Percentiles rank a stretch among this genome's conserved stretches.
Evolutionary conservation across 2,888 invertebrate species (phyloP).

Genomic region (Dendrolimus pini): DNA sequence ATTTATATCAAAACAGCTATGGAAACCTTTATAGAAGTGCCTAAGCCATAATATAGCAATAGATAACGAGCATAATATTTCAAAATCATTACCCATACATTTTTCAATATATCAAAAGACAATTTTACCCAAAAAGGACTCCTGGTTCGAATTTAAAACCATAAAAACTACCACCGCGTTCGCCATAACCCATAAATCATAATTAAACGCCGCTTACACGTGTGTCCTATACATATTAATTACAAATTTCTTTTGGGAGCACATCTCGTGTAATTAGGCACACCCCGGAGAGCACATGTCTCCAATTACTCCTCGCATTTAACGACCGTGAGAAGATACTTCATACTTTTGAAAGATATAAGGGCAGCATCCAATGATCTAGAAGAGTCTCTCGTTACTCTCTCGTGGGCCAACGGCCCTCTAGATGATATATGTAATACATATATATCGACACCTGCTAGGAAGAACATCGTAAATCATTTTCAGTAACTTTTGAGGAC

Average conservation of each 20-base stretch:
- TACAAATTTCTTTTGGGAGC: slow-evolving; percentile 42
- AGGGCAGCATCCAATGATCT: slow-evolving; percentile 6
- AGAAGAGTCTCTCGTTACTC: too few species aligned
- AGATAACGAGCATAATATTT: background rate
- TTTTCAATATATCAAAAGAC: slow-evolving; percentile 10
- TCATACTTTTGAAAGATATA: slow-evolving; percentile 15
- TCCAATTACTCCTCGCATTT: slow-evolving; percentile 45
- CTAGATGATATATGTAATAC: too few species aligned
- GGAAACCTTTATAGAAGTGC: too few species aligned
- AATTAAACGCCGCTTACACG: slow-evolving; percentile 38
- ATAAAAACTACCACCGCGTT: slow-evolving; percentile 13
- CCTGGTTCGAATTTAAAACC: slow-evolving; percentile 9
- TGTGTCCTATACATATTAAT: slow-evolving; percentile 43
- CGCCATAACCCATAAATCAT: slow-evolving; percentile 36
- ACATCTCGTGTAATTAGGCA: slow-evolving; percentile 52
- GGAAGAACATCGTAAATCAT: too few species aligned
- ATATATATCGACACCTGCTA: too few species aligned
- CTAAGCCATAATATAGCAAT: too few species aligned
- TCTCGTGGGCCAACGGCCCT: background rate
- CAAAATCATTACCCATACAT: background rate
- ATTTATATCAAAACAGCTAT: too few species aligned
- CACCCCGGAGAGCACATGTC: slow-evolving; percentile 41
- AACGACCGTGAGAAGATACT: slow-evolving; percentile 40
- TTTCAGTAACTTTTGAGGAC: too few species aligned
- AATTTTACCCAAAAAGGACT: slow-evolving; percentile 5